Evolutionary conservation across 2,888 invertebrate species (phyloP), one percentile per base, ranked within the genome.

Genomic region (Sycophila texana): DNA sequence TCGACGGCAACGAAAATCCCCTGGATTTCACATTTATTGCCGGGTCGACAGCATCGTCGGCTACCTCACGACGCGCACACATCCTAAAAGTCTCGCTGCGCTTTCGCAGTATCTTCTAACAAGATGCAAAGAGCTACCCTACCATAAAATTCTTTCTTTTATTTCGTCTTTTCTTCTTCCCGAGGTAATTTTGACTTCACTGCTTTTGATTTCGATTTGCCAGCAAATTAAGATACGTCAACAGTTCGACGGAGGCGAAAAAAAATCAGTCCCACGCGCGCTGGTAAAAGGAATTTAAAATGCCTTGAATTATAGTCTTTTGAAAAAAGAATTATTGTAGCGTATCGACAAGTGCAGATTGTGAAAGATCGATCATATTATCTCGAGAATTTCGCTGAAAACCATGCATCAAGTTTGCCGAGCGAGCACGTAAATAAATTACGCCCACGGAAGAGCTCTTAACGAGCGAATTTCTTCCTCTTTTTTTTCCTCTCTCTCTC

Each of bases 11-110:
- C 79, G 82, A 80, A 82, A 85, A 85, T 83, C 83, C 76, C 16
- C 79, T 74, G 79, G 83, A 85, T 85, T 84, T 80, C 84, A 83
- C 83, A 84, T 85, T 85, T 85, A 85, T 83, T 82, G 81, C 74
- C 39, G 68, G 80, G 22, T 66, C 76, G 77, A 10, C 53, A 53
- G 53, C 16, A 53, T 14, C 18, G n/a, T 4, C 30, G 13, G 26
- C 12, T n/a, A 53, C 26, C 53, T 63, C 4, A 20, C 20, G 61
- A 53, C 67, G 78, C 72, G 20, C 57, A 63, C n/a, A 14, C 13
- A 58, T 5, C 49, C 39, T 39, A 39, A 39, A 53, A n/a, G 53
- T 20, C 26, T 55, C 39, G n/a, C 16, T n/a, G 30, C 39, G 66
- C 20, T 10, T 39, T 10, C 39, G 39, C 39, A 39, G 0, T 10